Evolutionary conservation across 2,797 vertebrate genomes (phyloP).

Genomic region (Champsocephalus esox): DNA sequence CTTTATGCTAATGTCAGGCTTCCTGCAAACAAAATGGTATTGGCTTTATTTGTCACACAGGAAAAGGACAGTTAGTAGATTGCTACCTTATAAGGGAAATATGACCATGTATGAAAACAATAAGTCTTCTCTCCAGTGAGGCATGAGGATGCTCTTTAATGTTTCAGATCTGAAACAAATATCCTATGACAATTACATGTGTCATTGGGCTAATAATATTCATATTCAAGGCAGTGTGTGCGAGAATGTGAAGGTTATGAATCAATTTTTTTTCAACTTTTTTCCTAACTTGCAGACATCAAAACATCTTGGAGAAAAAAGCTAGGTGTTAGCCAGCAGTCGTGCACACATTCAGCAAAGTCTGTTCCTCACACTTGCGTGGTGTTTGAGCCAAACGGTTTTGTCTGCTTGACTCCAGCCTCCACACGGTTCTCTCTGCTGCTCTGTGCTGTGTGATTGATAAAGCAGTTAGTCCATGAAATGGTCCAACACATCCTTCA

Average conservation of each 20-base stretch:
- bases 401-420: constrained; percentile 7
- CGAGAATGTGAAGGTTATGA: not conserved
- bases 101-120: not conserved
- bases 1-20: not conserved
- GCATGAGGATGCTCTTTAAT: constrained; percentile 5
- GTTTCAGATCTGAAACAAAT: constrained; percentile 27
- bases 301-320: not conserved
- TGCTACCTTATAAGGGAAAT: not conserved
- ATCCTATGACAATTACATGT: not conserved
- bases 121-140: not conserved
- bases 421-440: constrained; percentile 7
- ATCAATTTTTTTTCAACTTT: not conserved
- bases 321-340: not conserved
- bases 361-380: not conserved
- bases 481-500: constrained; percentile 19
- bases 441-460: constrained; percentile 36
- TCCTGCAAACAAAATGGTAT: not conserved
- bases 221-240: not conserved
- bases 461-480: constrained; percentile 36
- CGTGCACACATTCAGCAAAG: not conserved
- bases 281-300: constrained; percentile 9
- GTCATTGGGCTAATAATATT: not conserved
- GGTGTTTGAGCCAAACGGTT: constrained; percentile 8
- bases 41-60: not conserved
- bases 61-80: not conserved